Evolutionary conservation across 1,140 invertebrate species (phyloP), one percentile per base, ranked within the genome.

Genomic region (Drosophila albomicans): DNA sequence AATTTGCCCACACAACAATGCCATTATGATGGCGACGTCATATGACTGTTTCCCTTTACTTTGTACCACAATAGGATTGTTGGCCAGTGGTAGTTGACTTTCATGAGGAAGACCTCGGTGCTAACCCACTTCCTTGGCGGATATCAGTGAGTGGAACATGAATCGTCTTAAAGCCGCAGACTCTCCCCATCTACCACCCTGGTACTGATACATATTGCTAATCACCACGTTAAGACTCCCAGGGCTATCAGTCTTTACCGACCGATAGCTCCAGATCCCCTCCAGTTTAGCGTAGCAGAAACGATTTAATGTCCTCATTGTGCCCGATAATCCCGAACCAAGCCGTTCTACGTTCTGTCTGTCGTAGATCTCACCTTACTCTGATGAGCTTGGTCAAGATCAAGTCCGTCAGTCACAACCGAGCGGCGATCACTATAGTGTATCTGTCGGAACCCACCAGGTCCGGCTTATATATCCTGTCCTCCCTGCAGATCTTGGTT

Each of bases 401-500:
- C 41, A 13, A 28, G 56, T 58, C 25, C 57, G 57, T 45, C 57
- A 3, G 57, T n/a, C 45, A 16, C 13, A n/a, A 45, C 5, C 5
- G 43, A n/a, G n/a, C 41, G 15, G 46, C 43, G 3, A 61, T 11
- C 43, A 61, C 58, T 3, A 61, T 10, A 1, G 25, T n/a, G n/a
- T 61, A 20, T 0, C n/a, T n/a, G 43, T 61, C 35, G 43, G 43
- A 10, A 1, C 43, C 58, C 6, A 61, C 10, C 20, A 32, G 43
- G 20, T 48, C 57, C 11, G 57, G 41, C 38, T 61, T 61, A 16
- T 10, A 61, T 1, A 30, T n/a, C n/a, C 43, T 46, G n/a, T 10
- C 48, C 25, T 8, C 58, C 8, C 25, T 52, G 49, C 49, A 52
- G 49, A 52, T n/a, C n/a, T 11, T n/a, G 49, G 49, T 30, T 52